Percentiles rank a stretch among this genome's conserved stretches.
Conservation (phyloP, 2,797 vertebrate genomes). For the Antrozous pallidus region DNA sequence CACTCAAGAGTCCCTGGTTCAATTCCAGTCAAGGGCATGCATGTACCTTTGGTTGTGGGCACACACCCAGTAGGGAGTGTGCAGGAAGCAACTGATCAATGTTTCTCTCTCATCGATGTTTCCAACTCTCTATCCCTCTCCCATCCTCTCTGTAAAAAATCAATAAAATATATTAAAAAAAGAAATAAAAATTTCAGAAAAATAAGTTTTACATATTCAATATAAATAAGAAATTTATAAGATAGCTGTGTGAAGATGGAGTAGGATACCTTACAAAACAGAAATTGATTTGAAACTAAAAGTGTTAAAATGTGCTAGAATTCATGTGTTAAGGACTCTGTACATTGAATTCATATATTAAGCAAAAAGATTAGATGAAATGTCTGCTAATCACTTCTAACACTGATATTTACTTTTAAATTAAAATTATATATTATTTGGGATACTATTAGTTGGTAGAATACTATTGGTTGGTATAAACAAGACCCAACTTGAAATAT, state of each 20-base stretch:
- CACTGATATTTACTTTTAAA: background rate
- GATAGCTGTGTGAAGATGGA: background rate
- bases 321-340: background rate
- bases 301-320: background rate
- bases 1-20: too few species aligned
- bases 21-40: too few species aligned
- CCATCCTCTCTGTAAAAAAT: too few species aligned
- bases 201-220: background rate
- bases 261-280: background rate
- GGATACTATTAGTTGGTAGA: background rate
- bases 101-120: too few species aligned
- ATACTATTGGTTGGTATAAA: background rate
- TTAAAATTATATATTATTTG: background rate
- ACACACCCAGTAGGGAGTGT: too few species aligned
- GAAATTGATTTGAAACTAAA: background rate
- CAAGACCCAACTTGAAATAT: slow-evolving; percentile 12
- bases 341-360: background rate
- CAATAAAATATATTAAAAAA: too few species aligned
- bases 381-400: background rate
- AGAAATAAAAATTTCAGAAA: background rate
- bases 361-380: background rate
- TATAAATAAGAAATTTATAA: background rate
- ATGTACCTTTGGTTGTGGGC: too few species aligned
- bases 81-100: too few species aligned
- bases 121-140: too few species aligned